Conservation (phyloP, 2,113 vertebrate species). For the Mesoclemmys tuberculata region DNA sequence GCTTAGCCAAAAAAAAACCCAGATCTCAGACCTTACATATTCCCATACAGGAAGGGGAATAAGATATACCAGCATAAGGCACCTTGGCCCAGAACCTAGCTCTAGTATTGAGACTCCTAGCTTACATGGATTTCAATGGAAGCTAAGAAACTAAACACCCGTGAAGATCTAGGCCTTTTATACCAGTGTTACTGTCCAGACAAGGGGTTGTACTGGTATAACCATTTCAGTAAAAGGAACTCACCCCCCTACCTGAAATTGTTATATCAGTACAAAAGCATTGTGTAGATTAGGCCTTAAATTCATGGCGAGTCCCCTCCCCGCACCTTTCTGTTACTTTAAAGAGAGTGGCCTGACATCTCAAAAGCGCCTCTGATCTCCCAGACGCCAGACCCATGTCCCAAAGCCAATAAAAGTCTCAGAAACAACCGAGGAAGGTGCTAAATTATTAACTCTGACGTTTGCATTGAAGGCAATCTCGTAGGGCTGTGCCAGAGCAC, state of each 20-base stretch:
- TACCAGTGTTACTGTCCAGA: neutral
- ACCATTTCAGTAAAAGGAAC: slow-evolving; percentile 47
- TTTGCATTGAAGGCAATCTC: neutral
- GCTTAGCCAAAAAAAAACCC: no score
- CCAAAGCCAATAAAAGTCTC: neutral
- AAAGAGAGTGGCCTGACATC: slow-evolving; percentile 1
- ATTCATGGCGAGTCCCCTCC: neutral
- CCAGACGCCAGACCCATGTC: neutral
- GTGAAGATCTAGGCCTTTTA: neutral
- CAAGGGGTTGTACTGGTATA: neutral
- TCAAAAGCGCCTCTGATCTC: neutral
- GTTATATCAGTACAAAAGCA: neutral
- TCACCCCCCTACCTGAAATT: slow-evolving; percentile 4
- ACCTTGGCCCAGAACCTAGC: slow-evolving; percentile 7
- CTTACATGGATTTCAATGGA: neutral
- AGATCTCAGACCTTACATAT: neutral
- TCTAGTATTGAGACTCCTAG: slow-evolving; percentile 4
- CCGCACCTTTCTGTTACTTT: accelerated
- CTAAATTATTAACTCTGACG: neutral
- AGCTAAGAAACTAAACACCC: neutral
- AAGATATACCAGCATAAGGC: neutral
- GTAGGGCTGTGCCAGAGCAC: accelerated
- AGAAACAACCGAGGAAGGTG: accelerated
- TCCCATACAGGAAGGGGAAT: slow-evolving; percentile 1
- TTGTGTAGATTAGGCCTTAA: neutral